phyloP scores from a whole-genome alignment of 2,113 vertebrate genomes.

The Oreochromis tanganicae region DNA sequence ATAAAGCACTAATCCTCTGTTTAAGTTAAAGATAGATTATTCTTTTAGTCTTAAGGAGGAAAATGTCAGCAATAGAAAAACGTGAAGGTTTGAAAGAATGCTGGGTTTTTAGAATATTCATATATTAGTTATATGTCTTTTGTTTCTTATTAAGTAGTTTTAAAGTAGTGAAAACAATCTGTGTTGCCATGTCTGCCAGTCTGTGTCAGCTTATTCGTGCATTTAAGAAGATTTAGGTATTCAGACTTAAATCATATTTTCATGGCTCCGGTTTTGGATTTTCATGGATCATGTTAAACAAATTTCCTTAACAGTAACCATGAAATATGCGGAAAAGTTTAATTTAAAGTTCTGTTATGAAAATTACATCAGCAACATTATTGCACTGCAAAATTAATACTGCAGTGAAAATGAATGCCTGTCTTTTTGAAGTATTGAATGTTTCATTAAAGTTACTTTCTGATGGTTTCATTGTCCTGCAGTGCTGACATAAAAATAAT shows the following conservation, averaged over 20 bases:
- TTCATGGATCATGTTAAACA: background rate
- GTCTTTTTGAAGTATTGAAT: background rate
- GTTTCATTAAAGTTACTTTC: background rate
- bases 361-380: background rate
- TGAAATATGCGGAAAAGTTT: background rate
- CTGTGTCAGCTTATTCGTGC: background rate
- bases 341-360: background rate
- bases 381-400: background rate
- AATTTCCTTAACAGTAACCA: background rate
- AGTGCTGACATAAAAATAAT: background rate
- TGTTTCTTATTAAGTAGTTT: background rate
- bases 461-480: background rate
- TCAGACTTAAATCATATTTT: background rate
- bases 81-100: background rate
- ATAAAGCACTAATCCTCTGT: constrained; percentile 12
- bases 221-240: background rate
- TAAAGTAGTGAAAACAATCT: background rate
- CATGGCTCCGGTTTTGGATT: background rate
- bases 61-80: background rate
- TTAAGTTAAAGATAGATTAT: background rate
- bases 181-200: background rate
- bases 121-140: background rate
- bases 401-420: background rate
- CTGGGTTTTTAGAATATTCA: background rate
- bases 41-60: background rate